Evolutionary conservation across 2,888 invertebrate genomes (phyloP).

Genomic region (Metallyticus violacea): DNA sequence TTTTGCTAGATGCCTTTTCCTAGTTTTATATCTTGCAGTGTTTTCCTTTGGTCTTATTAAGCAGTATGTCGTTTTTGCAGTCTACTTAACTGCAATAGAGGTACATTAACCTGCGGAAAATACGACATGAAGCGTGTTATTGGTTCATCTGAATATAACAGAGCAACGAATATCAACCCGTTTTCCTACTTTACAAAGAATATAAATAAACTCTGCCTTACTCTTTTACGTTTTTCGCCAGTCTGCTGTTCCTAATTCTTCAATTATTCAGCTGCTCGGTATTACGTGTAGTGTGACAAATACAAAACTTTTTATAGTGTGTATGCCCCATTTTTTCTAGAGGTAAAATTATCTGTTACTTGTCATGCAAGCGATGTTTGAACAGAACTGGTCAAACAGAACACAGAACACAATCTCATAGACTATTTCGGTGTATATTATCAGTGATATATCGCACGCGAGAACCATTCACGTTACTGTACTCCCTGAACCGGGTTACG

Average conservation of each 20-base stretch:
- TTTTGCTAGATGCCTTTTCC: too few relatives aligned
- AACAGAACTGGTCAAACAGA: background rate
- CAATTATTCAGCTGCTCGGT: background rate
- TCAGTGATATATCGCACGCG: background rate
- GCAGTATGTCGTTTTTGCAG: too few relatives aligned
- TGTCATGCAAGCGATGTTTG: background rate
- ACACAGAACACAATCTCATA: background rate
- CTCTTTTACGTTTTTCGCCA: background rate
- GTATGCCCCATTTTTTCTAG: background rate
- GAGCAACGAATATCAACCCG: too few relatives aligned
- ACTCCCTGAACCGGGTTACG: too few relatives aligned
- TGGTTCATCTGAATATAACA: too few relatives aligned
- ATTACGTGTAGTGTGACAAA: background rate
- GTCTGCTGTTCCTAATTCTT: background rate
- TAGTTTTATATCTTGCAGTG: too few relatives aligned
- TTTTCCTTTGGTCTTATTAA: too few relatives aligned
- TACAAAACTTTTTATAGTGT: background rate
- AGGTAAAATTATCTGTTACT: background rate
- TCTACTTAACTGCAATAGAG: too few relatives aligned
- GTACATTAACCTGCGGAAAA: too few relatives aligned
- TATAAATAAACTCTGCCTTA: too few relatives aligned
- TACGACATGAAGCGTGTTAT: too few relatives aligned
- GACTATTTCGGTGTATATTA: background rate
- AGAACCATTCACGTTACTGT: background rate
- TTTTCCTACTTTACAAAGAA: too few relatives aligned